Conservation (phyloP, 2,113 vertebrate genomes). For the Leucosticte australis region DNA sequence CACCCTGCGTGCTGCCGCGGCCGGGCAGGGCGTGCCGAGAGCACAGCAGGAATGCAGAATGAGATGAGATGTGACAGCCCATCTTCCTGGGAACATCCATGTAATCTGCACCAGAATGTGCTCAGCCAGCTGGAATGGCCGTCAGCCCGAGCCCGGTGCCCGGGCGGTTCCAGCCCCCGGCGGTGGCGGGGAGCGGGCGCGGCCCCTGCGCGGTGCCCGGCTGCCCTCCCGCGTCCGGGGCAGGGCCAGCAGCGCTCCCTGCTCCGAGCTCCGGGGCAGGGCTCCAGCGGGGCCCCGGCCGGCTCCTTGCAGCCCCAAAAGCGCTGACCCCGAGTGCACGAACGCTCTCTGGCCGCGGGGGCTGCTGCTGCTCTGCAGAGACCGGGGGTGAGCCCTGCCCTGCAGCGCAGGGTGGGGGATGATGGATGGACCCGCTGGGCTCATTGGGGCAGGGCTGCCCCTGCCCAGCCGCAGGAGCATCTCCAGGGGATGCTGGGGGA, state of each 20-base stretch:
- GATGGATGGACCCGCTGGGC: not conserved
- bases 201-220: not conserved
- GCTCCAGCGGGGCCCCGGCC: fast-evolving
- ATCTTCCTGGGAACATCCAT: constrained; percentile 1
- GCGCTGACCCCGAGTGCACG: fast-evolving
- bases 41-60: not conserved
- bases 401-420: fast-evolving
- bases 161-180: not conserved
- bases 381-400: fast-evolving
- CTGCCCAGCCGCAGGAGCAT: fast-evolving
- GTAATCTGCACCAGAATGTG: not conserved
- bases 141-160: not conserved
- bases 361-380: fast-evolving
- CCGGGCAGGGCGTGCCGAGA: not conserved
- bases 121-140: constrained; percentile 17
- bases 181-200: not conserved
- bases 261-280: fast-evolving
- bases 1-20: fast-evolving
- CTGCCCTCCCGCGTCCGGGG: not conserved
- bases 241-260: not conserved
- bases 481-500: not conserved
- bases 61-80: constrained; percentile 29
- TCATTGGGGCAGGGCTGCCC: not conserved
- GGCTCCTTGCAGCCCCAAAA: fast-evolving
- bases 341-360: fast-evolving